A percentile compares a stretch with the other conserved stretches of the same genome.
phyloP scores from a whole-genome alignment of 2,888 invertebrate species.

The Lissocephala sabroskyi region DNA sequence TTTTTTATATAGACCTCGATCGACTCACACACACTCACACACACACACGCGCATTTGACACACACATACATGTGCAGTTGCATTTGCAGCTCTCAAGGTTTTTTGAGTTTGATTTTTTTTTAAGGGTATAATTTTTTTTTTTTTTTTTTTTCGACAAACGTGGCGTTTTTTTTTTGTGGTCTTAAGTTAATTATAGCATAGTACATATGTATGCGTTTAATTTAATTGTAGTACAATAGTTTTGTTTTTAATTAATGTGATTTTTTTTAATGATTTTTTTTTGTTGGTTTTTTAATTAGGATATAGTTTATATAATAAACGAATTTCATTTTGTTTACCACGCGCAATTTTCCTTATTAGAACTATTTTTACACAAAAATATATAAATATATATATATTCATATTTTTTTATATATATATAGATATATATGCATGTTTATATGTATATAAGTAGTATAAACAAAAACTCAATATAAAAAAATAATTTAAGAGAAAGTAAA shows the following conservation, averaged over 20 bases:
- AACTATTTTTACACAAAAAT: slow-evolving; percentile 18
- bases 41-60: slow-evolving; percentile 12
- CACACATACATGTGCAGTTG: slow-evolving; percentile 17
- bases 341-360: slow-evolving; percentile 12
- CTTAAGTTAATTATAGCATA: slow-evolving; percentile 43
- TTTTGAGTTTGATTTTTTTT: neutral
- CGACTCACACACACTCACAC: neutral
- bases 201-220: slow-evolving; percentile 37
- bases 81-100: neutral
- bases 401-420: slow-evolving; percentile 1
- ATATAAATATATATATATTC: neutral
- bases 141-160: neutral
- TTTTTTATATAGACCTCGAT: too few relatives aligned
- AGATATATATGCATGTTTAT: slow-evolving; percentile 5
- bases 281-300: too few relatives aligned
- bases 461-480: slow-evolving; percentile 44
- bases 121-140: neutral
- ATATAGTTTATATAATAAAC: slow-evolving; percentile 35
- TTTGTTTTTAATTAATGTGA: too few relatives aligned
- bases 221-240: slow-evolving; percentile 10
- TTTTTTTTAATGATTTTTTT: too few relatives aligned
- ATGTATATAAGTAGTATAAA: slow-evolving; percentile 13
- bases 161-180: slow-evolving; percentile 1
- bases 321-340: slow-evolving; percentile 25
- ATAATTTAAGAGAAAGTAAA: slow-evolving; percentile 59